Base-by-base conservation (phyloP, 2,113 vertebrate genomes). In the Hoplias malabaricus region DNA sequence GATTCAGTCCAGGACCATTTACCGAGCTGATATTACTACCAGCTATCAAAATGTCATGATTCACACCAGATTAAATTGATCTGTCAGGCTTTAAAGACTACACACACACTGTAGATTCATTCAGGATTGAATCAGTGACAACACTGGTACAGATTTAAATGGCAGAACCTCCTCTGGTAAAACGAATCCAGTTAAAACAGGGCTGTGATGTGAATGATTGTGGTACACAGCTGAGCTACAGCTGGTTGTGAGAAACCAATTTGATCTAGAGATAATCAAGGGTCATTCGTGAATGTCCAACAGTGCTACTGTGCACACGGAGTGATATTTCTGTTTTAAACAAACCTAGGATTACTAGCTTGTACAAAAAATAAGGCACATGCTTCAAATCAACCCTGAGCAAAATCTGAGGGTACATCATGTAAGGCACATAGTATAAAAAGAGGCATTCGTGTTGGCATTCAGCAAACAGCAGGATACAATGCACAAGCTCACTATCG, bases 391-490 rank as follows among this genome's bases (percentile, higher is more conserved):
- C 77, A 84, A 89, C 90, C 87, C 89, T 40, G 81, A 93, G 93
- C 89, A 89, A 59, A 90, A 84, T 86, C 68, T 86, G 68, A 81
- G 82, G 79, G 84, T 86, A 81, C 75, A 85, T 88, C 84, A 84
- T 74, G 80, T 48, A 79, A 62, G 78, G 70, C 70, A 76, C 77
- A 80, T 72, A 40, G 62, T 73, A 71, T 61, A 82, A 79, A 38
- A 61, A 80, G 67, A 86, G 78, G 79, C 75, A 80, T 72, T 75
- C 63, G 33, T 91, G 89, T 82, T 7, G 75, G 94, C 93, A 90
- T 56, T 90, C 57, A 92, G 93, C 92, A 94, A 94, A 93, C 94
- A 90, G 94, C 90, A 93, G 90, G 92, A 90, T 90, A 92, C 84
- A 91, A 92, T 86, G 93, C 94, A 91, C 86, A 94, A 94, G 96